A percentile compares a stretch with the other conserved stretches of the same genome.
Evolutionary conservation across 2,888 invertebrate genomes (phyloP).

Genomic region (Dolichomitus sp.): DNA sequence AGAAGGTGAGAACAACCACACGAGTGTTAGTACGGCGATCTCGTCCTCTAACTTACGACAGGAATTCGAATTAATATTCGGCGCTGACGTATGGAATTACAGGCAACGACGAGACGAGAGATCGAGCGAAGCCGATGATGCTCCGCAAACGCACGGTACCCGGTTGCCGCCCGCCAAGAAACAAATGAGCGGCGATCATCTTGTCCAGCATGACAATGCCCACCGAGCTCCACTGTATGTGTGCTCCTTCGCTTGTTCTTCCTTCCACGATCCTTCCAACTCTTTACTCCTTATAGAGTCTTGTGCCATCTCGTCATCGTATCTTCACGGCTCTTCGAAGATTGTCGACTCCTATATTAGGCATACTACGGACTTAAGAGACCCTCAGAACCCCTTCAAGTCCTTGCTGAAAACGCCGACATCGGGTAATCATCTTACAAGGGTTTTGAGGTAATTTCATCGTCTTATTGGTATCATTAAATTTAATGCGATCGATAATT

Average conservation of each 20-base stretch:
- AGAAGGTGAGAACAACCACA: constrained; percentile 5
- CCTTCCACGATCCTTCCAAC: constrained; percentile 4
- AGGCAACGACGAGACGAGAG: constrained; percentile 72
- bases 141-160: constrained; percentile 26
- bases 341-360: constrained; percentile 30
- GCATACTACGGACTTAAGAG: constrained; percentile 5
- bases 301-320: constrained; percentile 53
- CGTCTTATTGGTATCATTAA: neutral
- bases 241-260: constrained; percentile 11
- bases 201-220: constrained; percentile 75
- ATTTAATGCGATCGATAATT: neutral
- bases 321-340: constrained; percentile 41
- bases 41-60: constrained; percentile 59
- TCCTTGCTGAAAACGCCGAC: neutral
- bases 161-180: constrained; percentile 78
- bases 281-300: constrained; percentile 16
- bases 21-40: constrained; percentile 5
- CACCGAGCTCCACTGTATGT: constrained; percentile 45
- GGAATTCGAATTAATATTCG: constrained; percentile 86
- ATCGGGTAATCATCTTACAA: neutral
- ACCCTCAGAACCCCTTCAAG: neutral
- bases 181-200: constrained; percentile 83
- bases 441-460: neutral
- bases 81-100: constrained; percentile 85
- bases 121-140: constrained; percentile 34